Percentiles rank a stretch among this genome's conserved stretches.
phyloP scores from a whole-genome alignment of 92 coral and sea anemone genomes.

The Chrysogorgia sp. region DNA sequence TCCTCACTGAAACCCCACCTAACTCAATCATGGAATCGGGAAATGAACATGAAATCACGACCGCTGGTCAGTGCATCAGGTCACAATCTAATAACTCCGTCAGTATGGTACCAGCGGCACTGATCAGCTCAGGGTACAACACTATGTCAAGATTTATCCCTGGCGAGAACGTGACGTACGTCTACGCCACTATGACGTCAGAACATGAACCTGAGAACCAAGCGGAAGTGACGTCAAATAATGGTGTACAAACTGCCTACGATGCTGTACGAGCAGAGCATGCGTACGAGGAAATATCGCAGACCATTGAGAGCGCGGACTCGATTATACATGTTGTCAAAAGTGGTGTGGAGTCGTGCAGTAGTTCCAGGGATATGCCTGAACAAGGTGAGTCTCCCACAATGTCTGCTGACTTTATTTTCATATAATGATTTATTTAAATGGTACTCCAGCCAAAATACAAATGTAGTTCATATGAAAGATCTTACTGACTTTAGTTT shows the following conservation, averaged over 20 bases:
- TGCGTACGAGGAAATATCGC: slow-evolving; percentile 39
- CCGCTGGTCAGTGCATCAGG: slow-evolving; percentile 17
- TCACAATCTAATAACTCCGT: slow-evolving; percentile 33
- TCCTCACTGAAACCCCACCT: slow-evolving; percentile 37
- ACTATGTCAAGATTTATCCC: slow-evolving; percentile 47
- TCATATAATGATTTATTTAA: no score
- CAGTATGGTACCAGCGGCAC: slow-evolving; percentile 32
- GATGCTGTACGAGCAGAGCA: slow-evolving; percentile 38
- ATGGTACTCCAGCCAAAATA: no score
- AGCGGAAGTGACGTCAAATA: slow-evolving; percentile 32
- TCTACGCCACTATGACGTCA: slow-evolving; percentile 39
- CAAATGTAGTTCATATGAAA: no score
- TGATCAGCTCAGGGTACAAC: slow-evolving; percentile 31
- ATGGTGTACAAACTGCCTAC: slow-evolving; percentile 13
- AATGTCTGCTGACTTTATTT: no score
- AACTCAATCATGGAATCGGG: slow-evolving; percentile 44
- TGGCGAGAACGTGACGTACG: slow-evolving; percentile 58
- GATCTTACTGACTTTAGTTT: no score
- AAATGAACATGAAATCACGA: slow-evolving; percentile 16
- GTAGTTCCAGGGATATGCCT: slow-evolving; percentile 12
- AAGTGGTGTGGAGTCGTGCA: slow-evolving; percentile 27
- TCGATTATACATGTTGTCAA: slow-evolving; percentile 32
- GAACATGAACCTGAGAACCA: slow-evolving; percentile 32
- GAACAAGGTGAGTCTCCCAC: slow-evolving; percentile 28
- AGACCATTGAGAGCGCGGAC: slow-evolving; percentile 21